These are phyloP conservation scores for Drosophila antonietae DNA, from an alignment of 2,888 invertebrate species.

Conservation along the genomic window DNA sequence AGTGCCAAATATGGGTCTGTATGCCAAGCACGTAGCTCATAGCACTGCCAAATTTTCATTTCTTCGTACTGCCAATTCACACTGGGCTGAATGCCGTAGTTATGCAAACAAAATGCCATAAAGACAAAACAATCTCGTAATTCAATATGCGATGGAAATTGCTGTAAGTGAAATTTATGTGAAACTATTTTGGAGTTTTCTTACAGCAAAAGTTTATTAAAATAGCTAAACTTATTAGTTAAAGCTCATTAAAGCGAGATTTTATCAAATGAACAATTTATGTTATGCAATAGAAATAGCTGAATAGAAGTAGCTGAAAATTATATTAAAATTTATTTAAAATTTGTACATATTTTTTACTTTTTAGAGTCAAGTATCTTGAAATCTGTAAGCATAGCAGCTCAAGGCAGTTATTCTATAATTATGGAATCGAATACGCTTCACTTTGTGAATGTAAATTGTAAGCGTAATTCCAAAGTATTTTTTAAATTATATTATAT, in stretches of 20 bases:
- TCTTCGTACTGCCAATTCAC: constrained; percentile 30
- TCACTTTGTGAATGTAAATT: too few relatives aligned
- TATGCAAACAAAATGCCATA: constrained; percentile 1
- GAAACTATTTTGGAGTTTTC: not conserved
- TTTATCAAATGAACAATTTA: not conserved
- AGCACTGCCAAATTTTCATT: constrained; percentile 35
- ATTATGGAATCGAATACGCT: too few relatives aligned
- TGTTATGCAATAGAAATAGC: too few relatives aligned
- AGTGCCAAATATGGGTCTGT: constrained; percentile 8
- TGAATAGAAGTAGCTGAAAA: too few relatives aligned
- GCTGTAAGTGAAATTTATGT: too few relatives aligned
- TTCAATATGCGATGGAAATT: not conserved
- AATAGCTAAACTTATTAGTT: fast-evolving
- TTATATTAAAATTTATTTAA: too few relatives aligned
- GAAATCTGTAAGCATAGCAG: too few relatives aligned
- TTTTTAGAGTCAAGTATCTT: too few relatives aligned
- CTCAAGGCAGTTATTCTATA: too few relatives aligned
- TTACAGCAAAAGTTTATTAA: not conserved
- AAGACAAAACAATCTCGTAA: not conserved
- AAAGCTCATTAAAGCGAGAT: not conserved
- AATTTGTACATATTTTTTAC: too few relatives aligned
- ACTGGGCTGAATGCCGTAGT: constrained; percentile 20
- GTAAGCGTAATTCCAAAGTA: too few relatives aligned
- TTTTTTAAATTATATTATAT: too few relatives aligned
- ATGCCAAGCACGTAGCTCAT: constrained; percentile 61